Base-by-base conservation (phyloP, 2,113 vertebrate species). In the Pithys albifrons region DNA sequence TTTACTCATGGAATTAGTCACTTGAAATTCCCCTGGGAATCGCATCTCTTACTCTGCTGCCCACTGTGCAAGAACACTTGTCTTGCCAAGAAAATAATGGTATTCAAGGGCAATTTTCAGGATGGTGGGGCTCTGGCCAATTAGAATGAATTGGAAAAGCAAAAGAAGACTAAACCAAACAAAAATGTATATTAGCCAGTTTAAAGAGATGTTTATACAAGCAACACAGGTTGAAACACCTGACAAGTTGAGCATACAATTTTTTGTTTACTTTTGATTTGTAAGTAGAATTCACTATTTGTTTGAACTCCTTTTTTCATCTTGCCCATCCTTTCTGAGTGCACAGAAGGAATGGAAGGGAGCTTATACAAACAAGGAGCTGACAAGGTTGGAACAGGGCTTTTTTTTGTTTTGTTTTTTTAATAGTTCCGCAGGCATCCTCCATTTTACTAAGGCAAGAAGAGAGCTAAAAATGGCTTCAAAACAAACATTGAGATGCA, bases 51-150 rank as follows among this genome's bases (percentile, higher is more conserved):
- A 70, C 86, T 96, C 85, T 77, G 24, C 23, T 95, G 73, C 91
- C 89, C 66, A 90, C 76, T 79, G 54, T 88, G 46, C 37, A 88
- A 81, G 82, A 94, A 79, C 85, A 95, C 70, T 73, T 92, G 57
- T 93, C 85, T 85, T 93, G 61, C 61, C 79, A 95, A 85, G 82
- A 90, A 95, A 94, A 91, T 84, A 93, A 75, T 88, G 66, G 82
- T 23, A 86, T 88, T 85, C 65, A 90, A 88, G 72, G 73, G 57
- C 57, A 95, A 81, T 94, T 97, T 95, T 95, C 76, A 87, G 28
- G 41, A 85, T 95, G 52, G 46, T 54, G 31, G 23, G 14, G 25
- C 7, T 85, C 35, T 88, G 28, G 5, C 2, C 55, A 86, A 70
- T 81, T 81, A 93, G 16, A 90, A 81, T 52, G 75, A 94, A 59